Conservation (phyloP, 2,797 vertebrate species). For the Eulemur mongoz region DNA sequence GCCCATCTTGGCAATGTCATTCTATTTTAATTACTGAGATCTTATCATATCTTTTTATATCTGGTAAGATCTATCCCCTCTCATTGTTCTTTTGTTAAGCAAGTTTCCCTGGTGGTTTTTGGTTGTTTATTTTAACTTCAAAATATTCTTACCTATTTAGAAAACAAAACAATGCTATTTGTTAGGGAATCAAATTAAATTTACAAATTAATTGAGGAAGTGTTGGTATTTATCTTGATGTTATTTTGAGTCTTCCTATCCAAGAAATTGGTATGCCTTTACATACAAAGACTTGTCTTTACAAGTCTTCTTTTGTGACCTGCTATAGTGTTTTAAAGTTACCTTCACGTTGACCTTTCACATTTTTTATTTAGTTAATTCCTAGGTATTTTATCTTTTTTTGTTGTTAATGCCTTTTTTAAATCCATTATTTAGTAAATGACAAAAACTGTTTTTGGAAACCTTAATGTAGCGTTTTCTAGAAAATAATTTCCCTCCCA, state of each 20-base stretch:
- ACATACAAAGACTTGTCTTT: background rate
- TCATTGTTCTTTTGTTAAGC: background rate
- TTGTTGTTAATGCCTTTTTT: background rate
- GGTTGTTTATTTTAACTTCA: constrained; percentile 14
- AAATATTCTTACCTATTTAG: background rate
- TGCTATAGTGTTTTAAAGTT: background rate
- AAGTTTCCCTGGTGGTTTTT: background rate
- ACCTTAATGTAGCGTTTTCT: background rate
- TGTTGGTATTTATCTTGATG: background rate
- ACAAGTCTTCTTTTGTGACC: background rate
- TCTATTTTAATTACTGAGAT: background rate
- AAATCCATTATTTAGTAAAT: background rate
- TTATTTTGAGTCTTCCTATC: background rate
- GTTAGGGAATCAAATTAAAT: background rate
- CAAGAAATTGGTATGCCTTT: background rate
- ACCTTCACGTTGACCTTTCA: background rate
- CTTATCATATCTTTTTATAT: background rate
- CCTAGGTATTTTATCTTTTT: background rate
- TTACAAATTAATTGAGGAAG: background rate
- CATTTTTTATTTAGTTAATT: constrained; percentile 4
- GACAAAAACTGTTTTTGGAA: background rate
- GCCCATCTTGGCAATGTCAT: background rate
- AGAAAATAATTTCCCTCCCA: background rate
- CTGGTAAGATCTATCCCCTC: background rate
- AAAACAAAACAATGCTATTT: background rate